Evolutionary conservation across 2,113 vertebrate species (phyloP), one percentile per base, ranked within the genome.

Genomic region (Nettapus auritus): DNA sequence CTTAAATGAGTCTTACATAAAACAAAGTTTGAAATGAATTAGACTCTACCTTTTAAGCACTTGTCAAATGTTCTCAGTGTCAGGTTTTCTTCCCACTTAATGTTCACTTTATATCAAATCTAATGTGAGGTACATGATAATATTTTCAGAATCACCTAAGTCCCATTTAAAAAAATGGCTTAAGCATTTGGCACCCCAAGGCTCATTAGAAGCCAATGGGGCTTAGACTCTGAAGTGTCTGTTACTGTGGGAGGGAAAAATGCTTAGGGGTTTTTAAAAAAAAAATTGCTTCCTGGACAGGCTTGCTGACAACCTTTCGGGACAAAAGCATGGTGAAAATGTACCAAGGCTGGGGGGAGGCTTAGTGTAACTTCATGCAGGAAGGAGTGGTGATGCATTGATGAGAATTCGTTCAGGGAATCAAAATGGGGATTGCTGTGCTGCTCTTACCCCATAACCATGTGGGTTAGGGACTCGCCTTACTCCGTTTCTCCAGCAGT

Each of bases 21-120:
- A 93, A 83, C n/a, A 64, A 93, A 90, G 70, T 89, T 95, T 85
- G 89, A 96, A 93, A 77, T 85, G 7, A 69, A 89, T 93, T 87
- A 68, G 59, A 78, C 52, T 55, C 63, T 89, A 25, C 10, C 60
- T 71, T 75, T 92, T 73, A 92, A 95, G 67, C 48, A 59, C 70
- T 85, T 90, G 69, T 89, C 80, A 79, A 6, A 92, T 79, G 56
- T 84, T 95, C 66, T 76, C 40, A 26, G 71, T 84, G 73, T 90
- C 73, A 76, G 40, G 29, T 73, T 79, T 95, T 88, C 70, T 93
- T 86, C 70, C 40, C 62, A n/a, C 38, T 92, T 95, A 63, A 71
- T 82, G n/a, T 36, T 94, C 48, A 33, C 36, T 85, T 88, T n/a
- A 48, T 84, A 90, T 84, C 23, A 84, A 46, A 79, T 73, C 50